A percentile compares a stretch with the other conserved stretches of the same genome.
phyloP scores from a whole-genome alignment of 2,888 invertebrate genomes.

The Lasioglossum zephyrum region DNA sequence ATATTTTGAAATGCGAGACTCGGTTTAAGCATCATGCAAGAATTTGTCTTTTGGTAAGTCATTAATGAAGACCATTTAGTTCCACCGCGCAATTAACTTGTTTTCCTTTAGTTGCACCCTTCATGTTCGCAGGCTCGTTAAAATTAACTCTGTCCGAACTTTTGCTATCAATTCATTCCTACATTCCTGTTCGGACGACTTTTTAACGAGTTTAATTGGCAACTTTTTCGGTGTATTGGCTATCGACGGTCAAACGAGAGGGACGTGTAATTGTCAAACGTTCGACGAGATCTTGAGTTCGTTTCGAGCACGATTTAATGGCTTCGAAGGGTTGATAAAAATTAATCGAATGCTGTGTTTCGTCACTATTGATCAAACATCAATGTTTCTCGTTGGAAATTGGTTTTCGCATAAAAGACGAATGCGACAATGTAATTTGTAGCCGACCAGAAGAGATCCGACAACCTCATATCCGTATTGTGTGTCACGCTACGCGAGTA shows the following conservation, averaged over 20 bases:
- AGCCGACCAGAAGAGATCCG: neutral
- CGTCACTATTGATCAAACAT: neutral
- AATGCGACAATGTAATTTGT: neutral
- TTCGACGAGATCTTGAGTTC: constrained; percentile 12
- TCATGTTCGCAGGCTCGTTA: constrained; percentile 46
- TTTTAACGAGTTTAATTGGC: constrained; percentile 62
- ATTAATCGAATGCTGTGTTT: neutral
- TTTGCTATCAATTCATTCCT: constrained; percentile 49
- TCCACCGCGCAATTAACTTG: neutral
- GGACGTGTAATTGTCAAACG: constrained; percentile 36
- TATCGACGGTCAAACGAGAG: constrained; percentile 52
- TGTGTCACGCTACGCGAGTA: neutral
- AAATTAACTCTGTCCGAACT: constrained; percentile 41
- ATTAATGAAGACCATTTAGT: neutral
- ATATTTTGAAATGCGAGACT: neutral
- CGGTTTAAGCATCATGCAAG: neutral
- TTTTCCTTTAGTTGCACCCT: constrained; percentile 26
- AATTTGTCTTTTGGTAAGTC: neutral
- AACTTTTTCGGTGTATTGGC: constrained; percentile 63
- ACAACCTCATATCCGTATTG: constrained; percentile 1
- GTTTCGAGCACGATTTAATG: neutral
- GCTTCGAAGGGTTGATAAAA: neutral
- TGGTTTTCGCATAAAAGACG: neutral
- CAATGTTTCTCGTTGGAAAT: neutral
- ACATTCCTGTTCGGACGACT: constrained; percentile 11